These are phyloP conservation scores for Epirrhoe alternata DNA, from an alignment of 2,888 invertebrate species.

Conservation along the genomic window DNA sequence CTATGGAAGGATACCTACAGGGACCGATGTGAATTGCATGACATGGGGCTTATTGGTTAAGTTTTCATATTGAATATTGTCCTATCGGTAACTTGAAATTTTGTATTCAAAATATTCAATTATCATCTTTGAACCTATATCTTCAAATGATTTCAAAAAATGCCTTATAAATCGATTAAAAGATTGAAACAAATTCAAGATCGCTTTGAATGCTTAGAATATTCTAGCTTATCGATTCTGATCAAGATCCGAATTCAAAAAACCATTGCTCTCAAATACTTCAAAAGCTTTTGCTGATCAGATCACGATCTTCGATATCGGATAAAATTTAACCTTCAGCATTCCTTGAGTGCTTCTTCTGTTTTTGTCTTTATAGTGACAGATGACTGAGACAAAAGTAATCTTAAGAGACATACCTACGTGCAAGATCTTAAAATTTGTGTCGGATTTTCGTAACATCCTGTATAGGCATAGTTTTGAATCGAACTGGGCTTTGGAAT, in stretches of 20 bases:
- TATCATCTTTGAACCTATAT: too few species aligned
- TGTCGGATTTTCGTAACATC: slow-evolving; percentile 48
- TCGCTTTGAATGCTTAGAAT: slow-evolving; percentile 6
- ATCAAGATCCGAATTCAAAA: slow-evolving; percentile 9
- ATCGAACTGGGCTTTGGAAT: slow-evolving; percentile 67
- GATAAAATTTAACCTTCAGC: slow-evolving; percentile 18
- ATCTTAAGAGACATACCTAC: neutral
- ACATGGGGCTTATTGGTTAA: too few species aligned
- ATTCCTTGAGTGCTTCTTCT: slow-evolving; percentile 5
- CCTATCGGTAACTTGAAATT: too few species aligned
- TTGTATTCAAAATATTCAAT: too few species aligned
- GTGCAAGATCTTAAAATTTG: neutral
- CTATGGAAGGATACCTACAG: too few species aligned
- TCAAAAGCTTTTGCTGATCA: slow-evolving; percentile 8
- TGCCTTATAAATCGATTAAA: neutral
- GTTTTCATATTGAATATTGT: too few species aligned
- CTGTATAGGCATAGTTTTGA: slow-evolving; percentile 60
- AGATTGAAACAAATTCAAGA: neutral
- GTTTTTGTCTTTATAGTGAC: neutral
- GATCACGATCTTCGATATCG: slow-evolving; percentile 17
- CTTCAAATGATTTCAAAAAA: neutral
- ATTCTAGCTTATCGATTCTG: slow-evolving; percentile 7
- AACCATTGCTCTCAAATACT: slow-evolving; percentile 10
- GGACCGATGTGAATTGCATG: too few species aligned
- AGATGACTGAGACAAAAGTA: neutral